Conservation (phyloP, 2,888 invertebrate genomes). For the Rotaria socialis region DNA sequence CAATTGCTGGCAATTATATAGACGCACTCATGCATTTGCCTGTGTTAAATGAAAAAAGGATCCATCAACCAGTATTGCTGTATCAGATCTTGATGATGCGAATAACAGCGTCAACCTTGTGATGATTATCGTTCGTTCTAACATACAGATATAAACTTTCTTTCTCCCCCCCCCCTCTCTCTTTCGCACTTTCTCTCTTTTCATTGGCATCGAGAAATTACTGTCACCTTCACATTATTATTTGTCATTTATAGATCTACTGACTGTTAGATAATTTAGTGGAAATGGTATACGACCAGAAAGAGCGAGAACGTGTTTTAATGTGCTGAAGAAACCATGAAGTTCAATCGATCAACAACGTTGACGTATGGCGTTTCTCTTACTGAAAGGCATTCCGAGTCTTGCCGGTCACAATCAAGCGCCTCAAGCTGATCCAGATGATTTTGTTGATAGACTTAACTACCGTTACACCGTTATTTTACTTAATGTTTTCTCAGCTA, state of each 20-base stretch:
- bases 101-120: not conserved
- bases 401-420: slow-evolving; percentile 9
- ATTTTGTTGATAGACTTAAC: slow-evolving; percentile 44
- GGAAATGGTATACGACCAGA: not conserved
- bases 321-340: not conserved
- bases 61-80: not conserved
- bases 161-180: too few relatives aligned
- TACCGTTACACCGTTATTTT: slow-evolving; percentile 46
- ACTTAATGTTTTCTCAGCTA: slow-evolving; percentile 45
- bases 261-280: not conserved
- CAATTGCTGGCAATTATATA: not conserved
- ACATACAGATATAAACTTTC: not conserved
- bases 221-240: not conserved
- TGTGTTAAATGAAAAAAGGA: not conserved
- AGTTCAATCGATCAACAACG: not conserved
- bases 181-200: too few relatives aligned
- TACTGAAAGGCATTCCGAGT: slow-evolving; percentile 28
- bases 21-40: not conserved
- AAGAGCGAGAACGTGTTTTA: not conserved
- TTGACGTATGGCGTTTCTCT: slow-evolving; percentile 23
- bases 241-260: not conserved
- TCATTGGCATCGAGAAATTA: not conserved
- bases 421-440: slow-evolving; percentile 34
- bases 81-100: not conserved
- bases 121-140: not conserved